These are phyloP conservation scores for Spizaetus ornatus DNA, from an alignment of 2,113 vertebrate genomes.

Conservation along the genomic window DNA sequence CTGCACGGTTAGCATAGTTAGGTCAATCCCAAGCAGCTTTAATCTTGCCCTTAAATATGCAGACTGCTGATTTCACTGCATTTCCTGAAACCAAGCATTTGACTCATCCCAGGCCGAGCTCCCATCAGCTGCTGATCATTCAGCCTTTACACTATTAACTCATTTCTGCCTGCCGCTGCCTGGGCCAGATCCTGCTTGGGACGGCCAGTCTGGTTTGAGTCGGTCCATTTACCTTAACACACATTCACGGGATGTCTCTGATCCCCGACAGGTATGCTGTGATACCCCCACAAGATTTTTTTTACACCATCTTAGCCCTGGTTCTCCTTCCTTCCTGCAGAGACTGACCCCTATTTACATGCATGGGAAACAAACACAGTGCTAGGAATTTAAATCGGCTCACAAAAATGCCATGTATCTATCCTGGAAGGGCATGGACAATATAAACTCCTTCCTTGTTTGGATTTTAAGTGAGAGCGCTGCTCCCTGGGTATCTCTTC, in stretches of 20 bases:
- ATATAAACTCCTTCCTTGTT: background rate
- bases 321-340: background rate
- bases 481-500: background rate
- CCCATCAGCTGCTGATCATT: accelerated
- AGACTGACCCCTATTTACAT: background rate
- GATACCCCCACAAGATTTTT: background rate
- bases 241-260: background rate
- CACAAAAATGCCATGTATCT: background rate
- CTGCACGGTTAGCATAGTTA: background rate
- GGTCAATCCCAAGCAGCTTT: background rate
- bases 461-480: background rate
- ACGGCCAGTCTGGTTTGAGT: accelerated
- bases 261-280: background rate
- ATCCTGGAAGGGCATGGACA: background rate
- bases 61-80: background rate
- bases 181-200: background rate
- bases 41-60: background rate
- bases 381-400: background rate
- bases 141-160: background rate
- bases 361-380: background rate
- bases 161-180: background rate
- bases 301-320: background rate
- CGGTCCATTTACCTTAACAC: background rate
- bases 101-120: background rate
- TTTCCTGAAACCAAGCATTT: background rate